Percentiles rank a stretch among this genome's conserved stretches.
phyloP scores from a whole-genome alignment of 92 coral and sea anemone species.

The Isaurus tuberculatus region DNA sequence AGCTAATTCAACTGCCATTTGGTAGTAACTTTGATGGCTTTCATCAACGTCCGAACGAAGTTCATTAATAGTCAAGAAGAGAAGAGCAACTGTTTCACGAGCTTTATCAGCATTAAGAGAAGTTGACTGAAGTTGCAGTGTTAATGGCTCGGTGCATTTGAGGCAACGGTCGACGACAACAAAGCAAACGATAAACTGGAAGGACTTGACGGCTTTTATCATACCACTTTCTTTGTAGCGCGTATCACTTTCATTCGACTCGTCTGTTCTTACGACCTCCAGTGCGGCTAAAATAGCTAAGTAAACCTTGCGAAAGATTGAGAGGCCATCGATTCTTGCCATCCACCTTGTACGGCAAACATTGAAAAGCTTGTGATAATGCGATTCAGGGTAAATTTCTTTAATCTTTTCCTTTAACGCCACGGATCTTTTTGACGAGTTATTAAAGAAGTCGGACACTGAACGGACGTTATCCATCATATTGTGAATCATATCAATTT shows the following conservation, averaged over 20 bases:
- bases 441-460: slow-evolving; percentile 46
- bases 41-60: slow-evolving; percentile 25
- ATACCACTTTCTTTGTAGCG: slow-evolving; percentile 52
- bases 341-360: slow-evolving; percentile 48
- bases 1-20: slow-evolving; percentile 40
- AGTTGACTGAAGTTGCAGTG: slow-evolving; percentile 52
- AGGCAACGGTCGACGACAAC: slow-evolving; percentile 47
- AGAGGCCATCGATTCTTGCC: slow-evolving; percentile 42
- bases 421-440: slow-evolving; percentile 34
- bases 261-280: slow-evolving; percentile 27
- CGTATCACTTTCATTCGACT: slow-evolving; percentile 32
- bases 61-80: slow-evolving; percentile 17
- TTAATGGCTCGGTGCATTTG: slow-evolving; percentile 49
- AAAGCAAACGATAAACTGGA: slow-evolving; percentile 48
- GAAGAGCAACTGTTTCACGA: slow-evolving; percentile 41
- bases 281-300: slow-evolving; percentile 41
- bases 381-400: slow-evolving; percentile 26
- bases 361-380: slow-evolving; percentile 44
- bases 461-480: slow-evolving; percentile 50
- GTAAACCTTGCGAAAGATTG: slow-evolving; percentile 33
- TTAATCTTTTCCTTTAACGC: slow-evolving; percentile 40
- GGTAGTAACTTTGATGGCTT: slow-evolving; percentile 16
- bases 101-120: slow-evolving; percentile 55
- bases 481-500: slow-evolving; percentile 6
- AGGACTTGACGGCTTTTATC: slow-evolving; percentile 46